A percentile compares a stretch with the other conserved stretches of the same genome.
phyloP scores from a whole-genome alignment of 2,113 vertebrate genomes.

The Zosterops japonicus region DNA sequence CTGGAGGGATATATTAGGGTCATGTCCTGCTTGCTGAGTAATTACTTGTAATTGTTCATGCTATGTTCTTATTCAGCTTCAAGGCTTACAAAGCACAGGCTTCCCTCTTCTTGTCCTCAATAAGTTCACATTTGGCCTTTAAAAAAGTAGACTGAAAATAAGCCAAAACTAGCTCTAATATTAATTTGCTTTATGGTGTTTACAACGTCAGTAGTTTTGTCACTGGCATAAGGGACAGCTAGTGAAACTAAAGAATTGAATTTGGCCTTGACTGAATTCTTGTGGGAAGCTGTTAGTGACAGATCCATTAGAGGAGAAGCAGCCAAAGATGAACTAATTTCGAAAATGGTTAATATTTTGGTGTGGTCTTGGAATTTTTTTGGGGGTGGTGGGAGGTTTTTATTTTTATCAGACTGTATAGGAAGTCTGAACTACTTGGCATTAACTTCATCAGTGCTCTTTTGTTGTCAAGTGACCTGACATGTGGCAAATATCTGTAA shows the following conservation, averaged over 20 bases:
- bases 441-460: background rate
- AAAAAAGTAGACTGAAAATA: background rate
- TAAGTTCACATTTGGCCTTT: background rate
- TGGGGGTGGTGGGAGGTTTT: fast-evolving
- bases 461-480: background rate
- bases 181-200: background rate
- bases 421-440: background rate
- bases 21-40: background rate
- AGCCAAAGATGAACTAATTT: background rate
- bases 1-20: background rate
- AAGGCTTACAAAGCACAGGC: background rate
- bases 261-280: background rate
- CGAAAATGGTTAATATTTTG: background rate
- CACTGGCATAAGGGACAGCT: background rate
- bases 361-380: background rate
- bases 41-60: background rate
- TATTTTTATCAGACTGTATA: background rate
- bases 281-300: background rate
- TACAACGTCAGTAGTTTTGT: background rate
- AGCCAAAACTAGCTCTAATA: background rate
- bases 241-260: background rate
- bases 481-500: background rate
- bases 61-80: background rate
- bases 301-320: background rate
- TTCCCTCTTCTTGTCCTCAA: background rate